Evolutionary conservation across 2,797 vertebrate genomes (phyloP).

Genomic region (Poeciliopsis turneri): DNA sequence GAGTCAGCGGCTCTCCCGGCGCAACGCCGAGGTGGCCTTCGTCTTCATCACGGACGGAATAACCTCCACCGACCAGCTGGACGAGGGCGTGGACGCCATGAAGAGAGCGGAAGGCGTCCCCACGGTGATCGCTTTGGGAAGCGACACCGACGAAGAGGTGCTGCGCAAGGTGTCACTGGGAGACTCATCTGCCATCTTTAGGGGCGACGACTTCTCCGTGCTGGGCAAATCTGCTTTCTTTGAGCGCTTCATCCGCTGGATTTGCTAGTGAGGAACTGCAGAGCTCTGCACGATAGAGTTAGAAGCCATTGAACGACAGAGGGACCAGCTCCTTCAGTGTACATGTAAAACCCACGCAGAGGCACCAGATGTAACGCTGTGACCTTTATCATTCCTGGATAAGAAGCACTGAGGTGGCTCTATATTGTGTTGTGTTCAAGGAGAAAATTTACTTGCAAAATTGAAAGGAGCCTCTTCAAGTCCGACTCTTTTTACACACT

Average conservation of each 20-base stretch:
- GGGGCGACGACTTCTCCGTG: conserved; percentile 84
- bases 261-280: conserved; percentile 87
- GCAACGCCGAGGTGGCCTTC: conserved; percentile 92
- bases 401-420: conserved; percentile 47
- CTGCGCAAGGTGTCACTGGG: conserved; percentile 89
- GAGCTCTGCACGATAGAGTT: conserved; percentile 49
- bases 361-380: conserved; percentile 21
- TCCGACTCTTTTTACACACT: conserved; percentile 14
- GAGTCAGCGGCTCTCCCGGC: conserved; percentile 72
- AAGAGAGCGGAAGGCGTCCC: conserved; percentile 89
- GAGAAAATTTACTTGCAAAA: conserved; percentile 32
- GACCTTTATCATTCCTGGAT: conserved; percentile 45
- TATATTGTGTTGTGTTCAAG: conserved; percentile 38
- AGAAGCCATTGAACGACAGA: conserved; percentile 54
- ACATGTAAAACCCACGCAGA: conserved; percentile 37
- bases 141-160: conserved; percentile 87
- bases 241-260: conserved; percentile 93
- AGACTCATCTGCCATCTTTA: conserved; percentile 90
- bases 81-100: conserved; percentile 90
- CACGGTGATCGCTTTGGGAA: conserved; percentile 89
- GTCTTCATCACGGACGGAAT: conserved; percentile 95
- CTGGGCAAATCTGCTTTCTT: conserved; percentile 89
- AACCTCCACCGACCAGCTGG: conserved; percentile 86
- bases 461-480: conserved; percentile 29
- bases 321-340: conserved; percentile 38